Percentiles rank a stretch among this genome's conserved stretches.
These are phyloP conservation scores for Mixornis gularis DNA, from an alignment of 2,113 vertebrate genomes.

Conservation along the genomic window DNA sequence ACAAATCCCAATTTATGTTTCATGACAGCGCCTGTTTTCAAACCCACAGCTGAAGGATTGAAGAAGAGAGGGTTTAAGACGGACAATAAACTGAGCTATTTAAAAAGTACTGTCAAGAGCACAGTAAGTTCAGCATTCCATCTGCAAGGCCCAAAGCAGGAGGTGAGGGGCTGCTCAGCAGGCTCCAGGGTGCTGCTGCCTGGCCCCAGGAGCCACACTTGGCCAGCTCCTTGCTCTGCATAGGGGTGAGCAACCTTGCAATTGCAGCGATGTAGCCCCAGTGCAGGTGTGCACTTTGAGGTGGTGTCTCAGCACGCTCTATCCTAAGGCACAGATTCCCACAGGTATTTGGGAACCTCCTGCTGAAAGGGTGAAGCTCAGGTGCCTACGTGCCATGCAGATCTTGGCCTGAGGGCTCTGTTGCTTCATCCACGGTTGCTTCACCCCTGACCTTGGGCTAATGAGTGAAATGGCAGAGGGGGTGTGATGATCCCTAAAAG, in stretches of 20 bases:
- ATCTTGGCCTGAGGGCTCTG: neutral
- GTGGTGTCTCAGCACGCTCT: neutral
- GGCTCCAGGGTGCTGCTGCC: neutral
- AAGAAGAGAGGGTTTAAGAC: neutral
- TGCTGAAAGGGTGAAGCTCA: neutral
- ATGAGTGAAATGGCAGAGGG: neutral
- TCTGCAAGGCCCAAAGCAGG: neutral
- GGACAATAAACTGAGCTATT: neutral
- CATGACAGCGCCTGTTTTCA: neutral
- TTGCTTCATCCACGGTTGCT: neutral
- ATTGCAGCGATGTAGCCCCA: accelerated
- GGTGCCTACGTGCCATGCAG: neutral
- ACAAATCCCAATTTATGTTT: neutral
- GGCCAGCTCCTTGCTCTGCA: neutral
- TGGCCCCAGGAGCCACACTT: neutral
- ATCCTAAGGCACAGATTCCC: neutral
- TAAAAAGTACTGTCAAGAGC: neutral
- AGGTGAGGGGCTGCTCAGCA: neutral
- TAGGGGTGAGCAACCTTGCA: neutral
- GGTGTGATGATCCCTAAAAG: neutral
- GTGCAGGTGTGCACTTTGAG: accelerated
- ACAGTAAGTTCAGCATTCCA: neutral
- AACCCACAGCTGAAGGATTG: neutral
- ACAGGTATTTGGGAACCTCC: neutral
- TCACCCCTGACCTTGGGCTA: neutral